Percentiles rank a stretch among this genome's conserved stretches.
These are phyloP conservation scores for Brenthis daphne DNA, from an alignment of 2,888 invertebrate species.

Conservation along the genomic window DNA sequence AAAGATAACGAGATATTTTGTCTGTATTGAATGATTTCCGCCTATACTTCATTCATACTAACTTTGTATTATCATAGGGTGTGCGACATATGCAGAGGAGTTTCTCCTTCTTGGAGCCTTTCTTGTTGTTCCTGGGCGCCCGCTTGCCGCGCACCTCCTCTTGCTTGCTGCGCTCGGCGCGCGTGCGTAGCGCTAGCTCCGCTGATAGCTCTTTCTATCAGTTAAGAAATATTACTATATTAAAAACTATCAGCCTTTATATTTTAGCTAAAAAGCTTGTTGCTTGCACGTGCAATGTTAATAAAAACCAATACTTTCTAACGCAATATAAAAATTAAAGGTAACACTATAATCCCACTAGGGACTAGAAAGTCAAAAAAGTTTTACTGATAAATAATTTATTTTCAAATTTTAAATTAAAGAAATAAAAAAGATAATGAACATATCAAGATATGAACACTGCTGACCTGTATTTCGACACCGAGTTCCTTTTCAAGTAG, in stretches of 20 bases:
- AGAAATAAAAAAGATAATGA: no score
- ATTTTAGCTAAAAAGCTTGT: background rate
- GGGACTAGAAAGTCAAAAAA: no score
- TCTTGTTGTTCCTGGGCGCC: constrained; percentile 51
- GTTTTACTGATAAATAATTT: no score
- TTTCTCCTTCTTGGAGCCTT: constrained; percentile 86
- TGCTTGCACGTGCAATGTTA: no score
- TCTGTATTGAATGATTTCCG: no score
- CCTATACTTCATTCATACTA: background rate
- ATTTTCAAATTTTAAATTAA: no score
- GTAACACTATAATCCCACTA: no score
- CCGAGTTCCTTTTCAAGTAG: constrained; percentile 94
- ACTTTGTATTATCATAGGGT: constrained; percentile 97
- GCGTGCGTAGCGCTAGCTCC: constrained; percentile 87
- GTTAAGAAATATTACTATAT: background rate
- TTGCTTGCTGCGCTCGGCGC: constrained; percentile 87
- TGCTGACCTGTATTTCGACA: constrained; percentile 90
- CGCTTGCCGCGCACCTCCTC: constrained; percentile 84
- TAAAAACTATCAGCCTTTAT: background rate
- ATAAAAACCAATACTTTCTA: no score
- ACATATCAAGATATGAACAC: background rate
- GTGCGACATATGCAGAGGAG: constrained; percentile 95
- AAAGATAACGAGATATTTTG: no score
- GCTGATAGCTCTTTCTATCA: constrained; percentile 87
- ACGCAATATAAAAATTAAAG: no score